Percentiles rank a stretch among this genome's conserved stretches.
Conservation (phyloP, 2,888 invertebrate genomes). For the Dolomedes plantarius region DNA sequence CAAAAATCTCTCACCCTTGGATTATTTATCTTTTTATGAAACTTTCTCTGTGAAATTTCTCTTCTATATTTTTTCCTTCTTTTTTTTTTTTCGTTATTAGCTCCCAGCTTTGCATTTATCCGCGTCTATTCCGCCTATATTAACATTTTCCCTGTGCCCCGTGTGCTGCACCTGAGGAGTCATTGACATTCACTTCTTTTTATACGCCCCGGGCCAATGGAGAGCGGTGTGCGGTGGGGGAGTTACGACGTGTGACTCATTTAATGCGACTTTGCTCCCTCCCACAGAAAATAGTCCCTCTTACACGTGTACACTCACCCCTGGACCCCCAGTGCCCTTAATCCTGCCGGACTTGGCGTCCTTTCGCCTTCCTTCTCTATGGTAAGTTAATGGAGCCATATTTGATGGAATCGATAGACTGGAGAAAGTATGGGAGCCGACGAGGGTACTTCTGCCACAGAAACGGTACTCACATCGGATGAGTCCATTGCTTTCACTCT, state of each 20-base stretch:
- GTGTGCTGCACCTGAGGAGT: slow-evolving; percentile 21
- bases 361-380: neutral
- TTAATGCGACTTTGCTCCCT: slow-evolving; percentile 61
- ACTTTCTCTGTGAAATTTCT: neutral
- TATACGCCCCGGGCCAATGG: slow-evolving; percentile 11
- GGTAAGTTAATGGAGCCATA: slow-evolving; percentile 14
- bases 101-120: slow-evolving; percentile 8
- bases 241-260: slow-evolving; percentile 47
- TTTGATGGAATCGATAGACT: neutral
- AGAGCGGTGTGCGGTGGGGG: neutral
- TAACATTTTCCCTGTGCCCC: slow-evolving; percentile 2
- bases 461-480: neutral
- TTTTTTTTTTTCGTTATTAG: neutral
- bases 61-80: no score
- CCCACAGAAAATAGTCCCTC: slow-evolving; percentile 27
- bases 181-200: slow-evolving; percentile 27
- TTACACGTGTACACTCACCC: slow-evolving; percentile 54
- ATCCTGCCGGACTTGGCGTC: slow-evolving; percentile 14
- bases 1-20: no score
- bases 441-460: neutral
- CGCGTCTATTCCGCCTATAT: slow-evolving; percentile 4
- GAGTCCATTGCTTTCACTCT: no score
- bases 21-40: neutral
- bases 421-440: neutral
- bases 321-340: slow-evolving; percentile 26